Conservation (phyloP, 1,140 invertebrate species). For the Sarcophaga bullata region DNA sequence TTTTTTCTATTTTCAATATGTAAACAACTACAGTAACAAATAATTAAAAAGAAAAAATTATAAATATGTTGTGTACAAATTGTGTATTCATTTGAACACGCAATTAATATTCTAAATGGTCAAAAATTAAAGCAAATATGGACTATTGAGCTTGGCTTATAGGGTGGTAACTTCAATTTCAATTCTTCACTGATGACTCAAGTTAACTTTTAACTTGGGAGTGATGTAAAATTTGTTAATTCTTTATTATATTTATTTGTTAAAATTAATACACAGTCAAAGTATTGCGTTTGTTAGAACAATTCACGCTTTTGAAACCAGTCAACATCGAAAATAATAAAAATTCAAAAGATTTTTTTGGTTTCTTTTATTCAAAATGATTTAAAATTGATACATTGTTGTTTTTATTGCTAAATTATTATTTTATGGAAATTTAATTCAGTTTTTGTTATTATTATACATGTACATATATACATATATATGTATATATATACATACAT, state of each 20-base stretch:
- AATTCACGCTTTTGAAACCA: constrained; percentile 10
- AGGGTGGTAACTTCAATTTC: not conserved
- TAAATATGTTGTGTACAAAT: not conserved
- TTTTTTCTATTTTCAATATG: not conserved
- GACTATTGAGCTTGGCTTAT: not conserved
- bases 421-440: not conserved
- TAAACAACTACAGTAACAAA: not conserved
- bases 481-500: too few relatives aligned
- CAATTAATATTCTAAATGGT: not conserved
- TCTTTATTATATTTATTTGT: not conserved
- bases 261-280: not conserved
- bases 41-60: not conserved
- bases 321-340: not conserved
- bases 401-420: not conserved
- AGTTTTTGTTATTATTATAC: not conserved
- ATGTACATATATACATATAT: too few relatives aligned
- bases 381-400: too few relatives aligned
- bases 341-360: not conserved
- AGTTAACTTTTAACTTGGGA: not conserved
- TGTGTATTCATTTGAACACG: not conserved
- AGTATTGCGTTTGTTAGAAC: not conserved
- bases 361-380: not conserved
- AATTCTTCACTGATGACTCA: not conserved
- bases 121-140: not conserved
- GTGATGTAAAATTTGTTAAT: not conserved